Conservation (phyloP, 2,113 vertebrate species). For the Xiphophorus hellerii region DNA sequence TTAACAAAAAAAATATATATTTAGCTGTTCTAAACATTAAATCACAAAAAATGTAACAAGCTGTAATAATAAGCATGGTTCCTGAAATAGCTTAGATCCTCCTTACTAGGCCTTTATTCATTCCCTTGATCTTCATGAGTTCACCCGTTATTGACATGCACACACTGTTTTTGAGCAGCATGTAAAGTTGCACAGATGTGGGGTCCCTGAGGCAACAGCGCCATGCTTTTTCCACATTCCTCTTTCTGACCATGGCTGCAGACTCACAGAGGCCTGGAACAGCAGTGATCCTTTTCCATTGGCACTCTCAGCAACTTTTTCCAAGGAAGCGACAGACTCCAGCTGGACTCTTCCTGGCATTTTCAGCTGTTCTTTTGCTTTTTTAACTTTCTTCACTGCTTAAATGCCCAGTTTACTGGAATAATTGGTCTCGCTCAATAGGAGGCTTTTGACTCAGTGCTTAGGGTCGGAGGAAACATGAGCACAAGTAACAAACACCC, state of each 20-base stretch:
- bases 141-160: slow-evolving; percentile 23
- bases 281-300: slow-evolving; percentile 49
- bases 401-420: slow-evolving; percentile 58
- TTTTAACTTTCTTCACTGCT: slow-evolving; percentile 45
- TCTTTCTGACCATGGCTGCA: slow-evolving; percentile 54
- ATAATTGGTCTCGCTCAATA: slow-evolving; percentile 55
- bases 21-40: background rate
- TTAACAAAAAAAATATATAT: too few relatives aligned
- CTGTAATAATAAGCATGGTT: background rate
- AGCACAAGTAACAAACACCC: slow-evolving; percentile 26
- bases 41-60: background rate
- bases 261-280: slow-evolving; percentile 52
- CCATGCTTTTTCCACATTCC: slow-evolving; percentile 67
- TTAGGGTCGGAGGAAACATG: slow-evolving; percentile 12
- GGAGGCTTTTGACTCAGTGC: slow-evolving; percentile 50
- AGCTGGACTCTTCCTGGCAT: slow-evolving; percentile 55
- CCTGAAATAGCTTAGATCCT: background rate
- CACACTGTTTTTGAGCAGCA: slow-evolving; percentile 33
- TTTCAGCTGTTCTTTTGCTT: slow-evolving; percentile 25
- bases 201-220: slow-evolving; percentile 41
- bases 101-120: background rate
- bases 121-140: slow-evolving; percentile 14
- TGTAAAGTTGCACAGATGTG: slow-evolving; percentile 68
- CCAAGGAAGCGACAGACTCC: slow-evolving; percentile 42
- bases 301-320: slow-evolving; percentile 41